A percentile compares a stretch with the other conserved stretches of the same genome.
Evolutionary conservation across 2,888 invertebrate species (phyloP).

Genomic region (Xestia c-nigrum): DNA sequence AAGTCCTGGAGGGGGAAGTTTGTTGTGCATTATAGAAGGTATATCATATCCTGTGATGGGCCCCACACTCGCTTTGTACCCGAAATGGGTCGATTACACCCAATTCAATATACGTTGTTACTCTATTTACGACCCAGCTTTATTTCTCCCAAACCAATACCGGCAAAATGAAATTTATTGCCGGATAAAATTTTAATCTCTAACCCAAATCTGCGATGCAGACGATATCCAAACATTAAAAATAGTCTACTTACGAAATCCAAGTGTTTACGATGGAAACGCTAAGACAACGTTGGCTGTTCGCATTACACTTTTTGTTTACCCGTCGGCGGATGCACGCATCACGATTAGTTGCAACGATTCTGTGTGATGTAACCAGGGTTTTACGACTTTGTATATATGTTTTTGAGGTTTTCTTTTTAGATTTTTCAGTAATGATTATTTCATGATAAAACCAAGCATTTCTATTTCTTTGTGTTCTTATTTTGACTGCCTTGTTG

Average conservation of each 20-base stretch:
- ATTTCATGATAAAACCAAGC: neutral
- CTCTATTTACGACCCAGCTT: constrained; percentile 2
- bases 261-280: constrained; percentile 69
- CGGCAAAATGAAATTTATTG: constrained; percentile 21
- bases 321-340: constrained; percentile 51
- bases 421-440: neutral
- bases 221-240: constrained; percentile 63
- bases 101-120: neutral
- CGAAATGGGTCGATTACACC: too few species aligned
- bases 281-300: constrained; percentile 67
- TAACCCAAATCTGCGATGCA: constrained; percentile 37
- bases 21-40: too few species aligned
- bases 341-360: constrained; percentile 15
- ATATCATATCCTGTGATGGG: too few species aligned
- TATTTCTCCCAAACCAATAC: constrained; percentile 21
- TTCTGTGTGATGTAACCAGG: constrained; percentile 11
- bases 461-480: neutral
- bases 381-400: constrained; percentile 5
- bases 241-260: constrained; percentile 73
- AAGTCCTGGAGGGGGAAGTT: too few species aligned
- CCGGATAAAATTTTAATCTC: constrained; percentile 44
- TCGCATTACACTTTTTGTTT: constrained; percentile 75
- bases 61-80: too few species aligned
- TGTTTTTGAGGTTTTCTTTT: constrained; percentile 17
- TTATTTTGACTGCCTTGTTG: neutral